phyloP scores from a whole-genome alignment of 2,797 vertebrate species.

The Pipistrellus pygmaeus region DNA sequence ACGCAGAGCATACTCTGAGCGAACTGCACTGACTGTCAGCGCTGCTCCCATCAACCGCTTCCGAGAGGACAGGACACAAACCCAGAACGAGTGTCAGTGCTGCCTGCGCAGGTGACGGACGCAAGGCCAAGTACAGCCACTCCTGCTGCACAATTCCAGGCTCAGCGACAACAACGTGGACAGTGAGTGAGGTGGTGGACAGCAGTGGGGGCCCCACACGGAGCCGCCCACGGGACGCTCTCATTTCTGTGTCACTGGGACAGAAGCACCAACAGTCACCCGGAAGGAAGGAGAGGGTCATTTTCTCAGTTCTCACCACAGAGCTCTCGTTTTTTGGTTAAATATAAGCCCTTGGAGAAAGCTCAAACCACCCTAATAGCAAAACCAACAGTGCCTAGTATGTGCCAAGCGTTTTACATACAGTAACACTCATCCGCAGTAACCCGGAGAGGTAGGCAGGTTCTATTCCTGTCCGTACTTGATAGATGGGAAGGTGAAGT shows the following conservation, averaged over 20 bases:
- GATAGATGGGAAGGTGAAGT: not conserved
- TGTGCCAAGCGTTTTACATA: not conserved
- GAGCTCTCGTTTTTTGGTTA: constrained; percentile 27
- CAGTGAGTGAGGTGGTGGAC: not conserved
- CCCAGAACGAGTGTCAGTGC: not conserved
- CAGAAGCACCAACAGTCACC: not conserved
- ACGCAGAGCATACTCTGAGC: not conserved
- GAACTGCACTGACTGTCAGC: rapidly evolving
- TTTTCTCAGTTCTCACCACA: not conserved
- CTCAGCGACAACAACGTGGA: not conserved
- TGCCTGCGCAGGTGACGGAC: not conserved
- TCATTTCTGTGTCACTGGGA: constrained; percentile 18
- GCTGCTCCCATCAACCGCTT: not conserved
- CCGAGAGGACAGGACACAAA: not conserved
- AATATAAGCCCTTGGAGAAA: constrained; percentile 16
- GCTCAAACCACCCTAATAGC: not conserved
- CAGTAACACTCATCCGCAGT: not conserved
- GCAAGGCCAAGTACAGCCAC: not conserved
- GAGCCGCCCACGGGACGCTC: not conserved
- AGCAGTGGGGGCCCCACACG: not conserved
- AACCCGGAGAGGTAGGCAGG: not conserved
- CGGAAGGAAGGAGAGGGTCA: not conserved
- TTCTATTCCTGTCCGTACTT: too few relatives aligned
- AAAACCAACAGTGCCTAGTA: not conserved
- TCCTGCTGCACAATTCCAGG: rapidly evolving